A percentile compares a stretch with the other conserved stretches of the same genome.
phyloP scores from a whole-genome alignment of 2,888 invertebrate species.

The Elaeidobius kamerunicus region DNA sequence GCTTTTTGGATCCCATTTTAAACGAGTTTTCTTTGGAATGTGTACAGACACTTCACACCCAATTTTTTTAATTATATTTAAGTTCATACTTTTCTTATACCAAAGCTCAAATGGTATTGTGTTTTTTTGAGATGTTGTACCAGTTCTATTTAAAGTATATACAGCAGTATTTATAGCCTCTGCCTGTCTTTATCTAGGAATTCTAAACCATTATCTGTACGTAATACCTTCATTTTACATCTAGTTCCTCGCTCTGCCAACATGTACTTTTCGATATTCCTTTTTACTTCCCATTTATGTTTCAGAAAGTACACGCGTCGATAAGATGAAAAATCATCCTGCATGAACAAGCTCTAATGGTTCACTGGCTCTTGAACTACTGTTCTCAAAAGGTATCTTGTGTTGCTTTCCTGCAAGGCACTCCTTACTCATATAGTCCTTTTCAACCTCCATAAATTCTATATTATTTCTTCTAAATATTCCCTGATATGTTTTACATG shows the following conservation, averaged over 20 bases:
- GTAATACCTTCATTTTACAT: slow-evolving; percentile 21
- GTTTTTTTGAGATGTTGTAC: not conserved
- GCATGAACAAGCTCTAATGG: not conserved
- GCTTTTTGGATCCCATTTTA: not conserved
- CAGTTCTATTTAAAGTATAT: not conserved
- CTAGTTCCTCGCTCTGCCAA: slow-evolving; percentile 36
- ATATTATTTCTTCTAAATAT: not conserved
- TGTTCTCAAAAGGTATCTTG: not conserved
- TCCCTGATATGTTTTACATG: not conserved
- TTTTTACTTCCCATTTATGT: slow-evolving; percentile 21
- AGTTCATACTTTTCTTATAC: not conserved
- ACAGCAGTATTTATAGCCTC: not conserved
- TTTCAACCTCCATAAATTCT: not conserved
- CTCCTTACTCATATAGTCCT: not conserved
- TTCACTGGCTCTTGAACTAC: not conserved
- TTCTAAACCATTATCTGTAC: slow-evolving; percentile 7
- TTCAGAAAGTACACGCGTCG: slow-evolving; percentile 1
- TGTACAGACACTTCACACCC: not conserved
- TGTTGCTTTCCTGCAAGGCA: slow-evolving; percentile 5
- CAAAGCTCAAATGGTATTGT: not conserved
- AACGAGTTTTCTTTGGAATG: not conserved
- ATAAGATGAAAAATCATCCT: slow-evolving; percentile 6
- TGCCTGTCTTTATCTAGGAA: not conserved
- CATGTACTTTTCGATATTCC: slow-evolving; percentile 31
- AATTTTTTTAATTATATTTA: not conserved